Percentiles rank a stretch among this genome's conserved stretches.
Evolutionary conservation across 1,140 invertebrate species (phyloP).

Genomic region (Harlomillsia oculata): DNA sequence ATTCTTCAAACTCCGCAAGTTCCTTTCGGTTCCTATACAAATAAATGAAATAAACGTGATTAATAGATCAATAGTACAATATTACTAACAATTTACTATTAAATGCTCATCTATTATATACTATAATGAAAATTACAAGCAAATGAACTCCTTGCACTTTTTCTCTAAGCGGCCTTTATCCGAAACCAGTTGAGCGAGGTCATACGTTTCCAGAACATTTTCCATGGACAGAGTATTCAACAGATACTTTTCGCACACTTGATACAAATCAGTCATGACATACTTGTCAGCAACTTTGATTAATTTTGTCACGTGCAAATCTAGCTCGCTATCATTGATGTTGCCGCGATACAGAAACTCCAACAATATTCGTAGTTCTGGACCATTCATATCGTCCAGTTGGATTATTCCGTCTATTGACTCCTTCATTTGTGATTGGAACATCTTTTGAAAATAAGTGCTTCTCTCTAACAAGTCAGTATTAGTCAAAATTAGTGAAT

Average conservation of each 20-base stretch:
- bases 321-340: slow-evolving; percentile 3
- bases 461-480: slow-evolving; percentile 1
- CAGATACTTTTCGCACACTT: slow-evolving; percentile 1
- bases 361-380: not conserved
- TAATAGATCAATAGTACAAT: not conserved
- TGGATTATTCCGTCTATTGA: slow-evolving; percentile 4
- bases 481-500: too few relatives aligned
- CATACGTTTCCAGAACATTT: slow-evolving; percentile 19
- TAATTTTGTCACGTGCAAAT: not conserved
- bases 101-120: not conserved
- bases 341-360: slow-evolving; percentile 7
- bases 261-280: slow-evolving; percentile 5
- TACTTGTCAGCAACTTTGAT: slow-evolving; percentile 15
- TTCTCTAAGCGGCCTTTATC: slow-evolving; percentile 4
- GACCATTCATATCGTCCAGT: slow-evolving; percentile 5
- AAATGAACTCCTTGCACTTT: slow-evolving; percentile 12
- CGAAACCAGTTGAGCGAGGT: slow-evolving; percentile 5
- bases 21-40: slow-evolving; percentile 14
- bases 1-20: slow-evolving; percentile 8
- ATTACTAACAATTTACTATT: not conserved
- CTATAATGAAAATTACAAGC: slow-evolving; percentile 2
- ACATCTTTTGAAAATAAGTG: slow-evolving; percentile 14
- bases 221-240: not conserved
- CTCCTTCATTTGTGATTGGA: slow-evolving; percentile 11
- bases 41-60: not conserved